A percentile compares a stretch with the other conserved stretches of the same genome.
These are phyloP conservation scores for Trachythela sp. DNA, from an alignment of 64 coral and sea anemone genomes.

Conservation along the genomic window DNA sequence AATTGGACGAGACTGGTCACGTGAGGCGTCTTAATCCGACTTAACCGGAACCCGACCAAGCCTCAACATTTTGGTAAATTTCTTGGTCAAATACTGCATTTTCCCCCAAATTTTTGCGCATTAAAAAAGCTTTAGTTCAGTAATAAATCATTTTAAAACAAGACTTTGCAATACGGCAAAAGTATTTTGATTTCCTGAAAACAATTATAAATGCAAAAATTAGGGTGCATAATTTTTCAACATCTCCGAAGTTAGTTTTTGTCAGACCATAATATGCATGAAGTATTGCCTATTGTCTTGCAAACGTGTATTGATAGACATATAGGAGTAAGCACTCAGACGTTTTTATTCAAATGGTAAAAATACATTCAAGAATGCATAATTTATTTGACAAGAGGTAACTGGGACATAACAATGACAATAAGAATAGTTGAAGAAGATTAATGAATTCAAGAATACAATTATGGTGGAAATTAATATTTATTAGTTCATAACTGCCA, in stretches of 20 bases:
- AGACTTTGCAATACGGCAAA: no score
- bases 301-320: background rate
- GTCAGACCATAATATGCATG: background rate
- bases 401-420: background rate
- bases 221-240: background rate
- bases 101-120: no score
- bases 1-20: background rate
- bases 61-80: background rate
- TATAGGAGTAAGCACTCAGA: background rate
- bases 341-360: background rate
- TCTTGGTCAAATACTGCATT: no score
- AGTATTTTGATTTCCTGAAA: no score
- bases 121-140: no score
- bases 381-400: background rate
- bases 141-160: no score
- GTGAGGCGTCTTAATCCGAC: background rate
- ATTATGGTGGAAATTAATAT: background rate
- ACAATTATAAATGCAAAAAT: no score
- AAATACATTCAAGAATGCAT: background rate
- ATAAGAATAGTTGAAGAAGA: background rate
- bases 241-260: background rate
- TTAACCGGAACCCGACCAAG: background rate
- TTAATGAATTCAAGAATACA: background rate
- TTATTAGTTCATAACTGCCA: no score
- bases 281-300: background rate